phyloP scores from a whole-genome alignment of 2,113 vertebrate genomes.

The Pseudorhombus dupliciocellatus region DNA sequence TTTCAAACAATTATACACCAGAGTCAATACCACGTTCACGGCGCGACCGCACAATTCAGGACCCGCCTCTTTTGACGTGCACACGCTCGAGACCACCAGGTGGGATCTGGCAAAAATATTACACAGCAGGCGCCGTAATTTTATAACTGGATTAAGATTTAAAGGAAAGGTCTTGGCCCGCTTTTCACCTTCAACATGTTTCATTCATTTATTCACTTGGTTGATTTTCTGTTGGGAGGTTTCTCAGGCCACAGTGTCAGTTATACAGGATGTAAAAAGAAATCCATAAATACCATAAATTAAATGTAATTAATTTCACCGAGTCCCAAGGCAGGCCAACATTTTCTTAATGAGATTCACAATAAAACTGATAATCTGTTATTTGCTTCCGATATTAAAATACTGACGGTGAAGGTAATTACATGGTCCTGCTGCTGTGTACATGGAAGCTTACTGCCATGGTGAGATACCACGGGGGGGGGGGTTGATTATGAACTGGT shows the following conservation, averaged over 20 bases:
- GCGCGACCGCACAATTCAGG: constrained; percentile 3
- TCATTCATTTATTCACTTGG: background rate
- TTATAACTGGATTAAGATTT: background rate
- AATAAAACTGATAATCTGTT: no score
- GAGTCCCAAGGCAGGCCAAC: no score
- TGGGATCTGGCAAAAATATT: constrained; percentile 4
- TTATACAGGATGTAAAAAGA: no score
- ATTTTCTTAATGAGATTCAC: no score
- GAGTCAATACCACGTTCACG: constrained; percentile 30
- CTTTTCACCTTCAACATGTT: background rate
- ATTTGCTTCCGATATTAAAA: no score
- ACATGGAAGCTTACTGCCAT: background rate
- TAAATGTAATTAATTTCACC: no score
- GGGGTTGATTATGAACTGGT: no score
- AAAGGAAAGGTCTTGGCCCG: background rate
- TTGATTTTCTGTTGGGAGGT: background rate
- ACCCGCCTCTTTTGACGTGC: constrained; percentile 21
- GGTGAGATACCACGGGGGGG: no score
- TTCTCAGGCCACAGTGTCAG: background rate
- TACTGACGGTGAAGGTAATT: no score
- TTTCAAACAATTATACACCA: constrained; percentile 40
- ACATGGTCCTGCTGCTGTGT: background rate
- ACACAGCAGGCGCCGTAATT: constrained; percentile 20
- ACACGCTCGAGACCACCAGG: constrained; percentile 9
- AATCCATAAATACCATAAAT: no score